Evolutionary conservation across 2,797 vertebrate species (phyloP).

Genomic region (Coregonus sp.): DNA sequence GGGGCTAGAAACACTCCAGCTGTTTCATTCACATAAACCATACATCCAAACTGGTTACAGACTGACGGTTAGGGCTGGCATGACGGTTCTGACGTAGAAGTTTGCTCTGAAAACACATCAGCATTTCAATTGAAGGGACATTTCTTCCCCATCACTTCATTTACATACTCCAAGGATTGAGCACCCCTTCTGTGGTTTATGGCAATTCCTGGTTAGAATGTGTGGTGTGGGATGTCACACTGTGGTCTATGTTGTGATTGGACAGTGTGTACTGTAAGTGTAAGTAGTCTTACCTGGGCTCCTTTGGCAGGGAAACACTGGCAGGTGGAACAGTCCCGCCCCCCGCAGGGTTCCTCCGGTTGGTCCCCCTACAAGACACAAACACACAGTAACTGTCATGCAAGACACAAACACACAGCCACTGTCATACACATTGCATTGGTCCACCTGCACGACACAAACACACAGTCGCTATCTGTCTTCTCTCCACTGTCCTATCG

Average conservation of each 20-base stretch:
- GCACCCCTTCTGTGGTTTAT: not conserved
- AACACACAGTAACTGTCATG: conserved; percentile 3
- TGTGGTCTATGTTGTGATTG: conserved; percentile 23
- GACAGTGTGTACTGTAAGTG: conserved; percentile 19
- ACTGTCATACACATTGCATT: not conserved
- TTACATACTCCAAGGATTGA: not conserved
- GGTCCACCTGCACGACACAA: too few relatives aligned
- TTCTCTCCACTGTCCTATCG: too few relatives aligned
- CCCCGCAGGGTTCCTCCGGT: conserved; percentile 67
- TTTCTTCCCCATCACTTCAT: not conserved
- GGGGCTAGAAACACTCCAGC: not conserved
- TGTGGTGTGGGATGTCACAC: conserved; percentile 9
- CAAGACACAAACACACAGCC: not conserved
- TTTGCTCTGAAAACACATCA: too few relatives aligned
- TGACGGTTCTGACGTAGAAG: too few relatives aligned
- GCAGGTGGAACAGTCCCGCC: conserved; percentile 83
- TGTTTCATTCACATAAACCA: not conserved
- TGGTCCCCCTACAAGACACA: conserved; percentile 75
- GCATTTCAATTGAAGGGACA: not conserved
- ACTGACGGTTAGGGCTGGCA: not conserved
- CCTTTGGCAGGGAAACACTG: conserved; percentile 87
- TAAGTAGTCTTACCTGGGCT: conserved; percentile 77
- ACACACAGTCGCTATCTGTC: too few relatives aligned
- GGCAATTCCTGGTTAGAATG: not conserved
- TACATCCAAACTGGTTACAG: not conserved